Percentiles rank a stretch among this genome's conserved stretches.
These are phyloP conservation scores for Halichoerus grypus DNA, from an alignment of 2,113 vertebrate species.

Conservation along the genomic window DNA sequence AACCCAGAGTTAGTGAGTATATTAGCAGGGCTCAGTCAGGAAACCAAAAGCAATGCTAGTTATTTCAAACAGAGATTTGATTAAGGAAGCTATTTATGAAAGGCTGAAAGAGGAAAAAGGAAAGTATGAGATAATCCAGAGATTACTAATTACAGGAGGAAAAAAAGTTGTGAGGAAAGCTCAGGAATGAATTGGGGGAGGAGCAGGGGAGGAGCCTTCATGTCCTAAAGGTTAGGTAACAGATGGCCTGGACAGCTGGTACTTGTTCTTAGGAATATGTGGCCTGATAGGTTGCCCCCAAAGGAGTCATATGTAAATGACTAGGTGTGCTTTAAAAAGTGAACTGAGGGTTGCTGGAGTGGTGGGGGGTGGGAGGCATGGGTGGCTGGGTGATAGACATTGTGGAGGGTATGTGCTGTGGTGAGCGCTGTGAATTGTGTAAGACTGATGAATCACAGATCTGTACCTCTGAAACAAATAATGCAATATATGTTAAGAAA, in stretches of 20 bases:
- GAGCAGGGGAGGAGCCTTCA: fast-evolving
- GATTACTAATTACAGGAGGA: not conserved
- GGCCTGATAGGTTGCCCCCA: not conserved
- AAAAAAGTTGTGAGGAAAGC: not conserved
- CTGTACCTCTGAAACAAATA: too few relatives aligned
- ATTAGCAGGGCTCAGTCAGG: not conserved
- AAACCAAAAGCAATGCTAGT: not conserved
- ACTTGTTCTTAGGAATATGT: not conserved
- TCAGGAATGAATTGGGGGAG: not conserved
- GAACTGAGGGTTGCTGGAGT: not conserved
- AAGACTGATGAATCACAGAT: too few relatives aligned
- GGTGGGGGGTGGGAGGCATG: too few relatives aligned
- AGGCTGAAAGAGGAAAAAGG: not conserved
- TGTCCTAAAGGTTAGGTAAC: not conserved
- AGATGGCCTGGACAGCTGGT: not conserved
- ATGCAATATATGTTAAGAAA: too few relatives aligned
- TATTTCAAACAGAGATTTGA: not conserved
- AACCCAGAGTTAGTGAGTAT: not conserved
- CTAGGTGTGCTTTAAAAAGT: not conserved
- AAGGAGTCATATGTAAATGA: not conserved
- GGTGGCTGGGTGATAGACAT: too few relatives aligned
- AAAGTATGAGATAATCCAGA: not conserved
- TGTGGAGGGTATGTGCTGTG: too few relatives aligned
- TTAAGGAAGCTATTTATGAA: not conserved
- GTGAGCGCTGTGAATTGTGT: too few relatives aligned